These are phyloP conservation scores for Spialia ferax DNA, from an alignment of 2,888 invertebrate genomes.

Conservation along the genomic window DNA sequence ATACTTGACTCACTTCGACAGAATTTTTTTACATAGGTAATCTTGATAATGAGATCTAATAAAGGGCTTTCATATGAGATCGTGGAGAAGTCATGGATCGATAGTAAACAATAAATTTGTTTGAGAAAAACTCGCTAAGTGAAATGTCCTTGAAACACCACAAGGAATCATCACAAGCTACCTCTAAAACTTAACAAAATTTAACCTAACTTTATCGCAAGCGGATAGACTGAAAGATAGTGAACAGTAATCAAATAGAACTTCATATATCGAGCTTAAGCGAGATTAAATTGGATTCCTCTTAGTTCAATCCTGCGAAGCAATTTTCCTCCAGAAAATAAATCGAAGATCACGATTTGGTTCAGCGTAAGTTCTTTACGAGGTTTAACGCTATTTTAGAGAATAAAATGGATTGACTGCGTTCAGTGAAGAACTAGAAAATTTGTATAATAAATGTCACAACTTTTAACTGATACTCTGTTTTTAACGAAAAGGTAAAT, in stretches of 20 bases:
- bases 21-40: too few relatives aligned
- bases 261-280: slow-evolving; percentile 15
- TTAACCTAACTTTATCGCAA: neutral
- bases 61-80: too few relatives aligned
- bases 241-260: slow-evolving; percentile 13
- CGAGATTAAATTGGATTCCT: slow-evolving; percentile 28
- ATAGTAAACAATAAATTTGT: too few relatives aligned
- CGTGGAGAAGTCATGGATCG: too few relatives aligned
- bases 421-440: neutral
- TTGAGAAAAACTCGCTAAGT: too few relatives aligned
- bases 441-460: neutral
- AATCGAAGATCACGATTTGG: slow-evolving; percentile 10
- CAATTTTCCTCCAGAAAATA: slow-evolving; percentile 31
- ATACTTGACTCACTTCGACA: too few relatives aligned
- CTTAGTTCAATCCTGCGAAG: slow-evolving; percentile 16
- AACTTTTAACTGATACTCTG: slow-evolving; percentile 3
- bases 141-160: too few relatives aligned
- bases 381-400: slow-evolving; percentile 31
- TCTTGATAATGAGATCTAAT: too few relatives aligned
- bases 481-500: too few relatives aligned
- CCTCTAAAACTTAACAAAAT: neutral
- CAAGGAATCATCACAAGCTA: too few relatives aligned
- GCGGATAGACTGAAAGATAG: slow-evolving; percentile 1
- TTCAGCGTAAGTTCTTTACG: slow-evolving; percentile 4
- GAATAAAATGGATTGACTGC: slow-evolving; percentile 25